Evolutionary conservation across 2,888 invertebrate genomes (phyloP), one percentile per base, ranked within the genome.

Genomic region (Hirtodrosophila confusa): DNA sequence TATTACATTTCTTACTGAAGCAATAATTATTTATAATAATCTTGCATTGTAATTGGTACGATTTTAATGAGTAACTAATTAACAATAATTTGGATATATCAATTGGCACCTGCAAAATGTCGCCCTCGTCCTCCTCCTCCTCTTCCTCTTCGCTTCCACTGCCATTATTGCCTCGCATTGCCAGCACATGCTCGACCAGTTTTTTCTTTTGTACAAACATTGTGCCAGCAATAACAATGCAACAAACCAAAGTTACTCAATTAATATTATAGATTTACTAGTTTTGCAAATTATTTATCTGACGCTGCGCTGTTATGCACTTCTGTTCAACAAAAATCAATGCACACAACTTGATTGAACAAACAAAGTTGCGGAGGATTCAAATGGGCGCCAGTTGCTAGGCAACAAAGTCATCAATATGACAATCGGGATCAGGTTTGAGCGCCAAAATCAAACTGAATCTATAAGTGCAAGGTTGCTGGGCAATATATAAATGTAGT

Each of bases 141-240:
- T 93, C 93, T 44, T 94, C 93, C 48, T 93, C 93, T 27, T 93
- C 93, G 53, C 93, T 93, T 68, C 92, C 93, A 47, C 93, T 92
- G n/a, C 93, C 93, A 10, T 69, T 88, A 39, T 77, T 78, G 12
- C 60, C 86, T 8, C 80, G 88, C 67, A 78, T 87, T 41, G 92
- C 92, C 68, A 91, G 92, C 43, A 93, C 90, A 84, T 90, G 86
- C 54, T 90, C 86, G 29, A 89, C 89, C 50, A 90, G 83, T 73
- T 90, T 88, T 56, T 79, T 92, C 54, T 93, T 93, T 82, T 92
- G 92, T 62, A 94, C 94, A 88, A 94, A 94, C 94, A 94, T 94
- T 49, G 49, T 69, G 71, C 24, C 43, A 45, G 50, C 61, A 71
- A 65, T 51, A 37, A 17, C 11, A 66, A 39, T 24, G 33, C 31